Evolutionary conservation across 2,113 vertebrate species (phyloP).

Genomic region (Hypanus sabinus): DNA sequence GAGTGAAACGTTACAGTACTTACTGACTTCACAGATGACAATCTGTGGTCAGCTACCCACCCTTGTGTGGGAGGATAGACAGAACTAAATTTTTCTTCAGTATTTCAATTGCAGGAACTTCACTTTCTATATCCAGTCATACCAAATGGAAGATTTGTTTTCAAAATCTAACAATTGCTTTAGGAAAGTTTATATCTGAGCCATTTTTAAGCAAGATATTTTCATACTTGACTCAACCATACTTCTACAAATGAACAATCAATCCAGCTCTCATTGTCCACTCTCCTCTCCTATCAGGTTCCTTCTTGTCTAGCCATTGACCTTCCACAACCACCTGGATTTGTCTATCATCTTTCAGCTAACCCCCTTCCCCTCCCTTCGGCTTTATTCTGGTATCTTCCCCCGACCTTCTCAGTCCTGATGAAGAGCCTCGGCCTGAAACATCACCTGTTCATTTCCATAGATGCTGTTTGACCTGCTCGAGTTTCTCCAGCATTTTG

Average conservation of each 20-base stretch:
- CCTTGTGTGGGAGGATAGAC: conserved; percentile 28
- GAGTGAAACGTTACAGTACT: conserved; percentile 32
- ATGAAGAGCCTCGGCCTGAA: too few species aligned
- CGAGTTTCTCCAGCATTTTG: too few species aligned
- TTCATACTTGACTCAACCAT: too few species aligned
- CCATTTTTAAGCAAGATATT: neutral
- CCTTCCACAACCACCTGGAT: too few species aligned
- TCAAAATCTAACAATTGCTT: neutral
- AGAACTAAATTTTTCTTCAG: neutral
- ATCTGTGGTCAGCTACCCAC: conserved; percentile 33
- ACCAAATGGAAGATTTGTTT: neutral
- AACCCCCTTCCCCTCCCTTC: too few species aligned
- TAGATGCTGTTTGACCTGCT: too few species aligned
- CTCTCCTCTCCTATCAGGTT: too few species aligned
- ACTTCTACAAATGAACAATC: neutral
- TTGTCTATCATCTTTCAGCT: too few species aligned
- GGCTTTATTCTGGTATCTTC: too few species aligned
- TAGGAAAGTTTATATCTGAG: neutral
- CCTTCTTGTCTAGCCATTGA: too few species aligned
- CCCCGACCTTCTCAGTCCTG: too few species aligned
- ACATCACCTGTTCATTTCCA: too few species aligned
- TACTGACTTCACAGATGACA: conserved; percentile 35
- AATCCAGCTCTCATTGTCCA: neutral
- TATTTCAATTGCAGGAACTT: neutral
- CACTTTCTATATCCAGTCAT: neutral